Percentiles rank a stretch among this genome's conserved stretches.
Conservation (phyloP, 2,797 vertebrate species). For the Sylvia borin region DNA sequence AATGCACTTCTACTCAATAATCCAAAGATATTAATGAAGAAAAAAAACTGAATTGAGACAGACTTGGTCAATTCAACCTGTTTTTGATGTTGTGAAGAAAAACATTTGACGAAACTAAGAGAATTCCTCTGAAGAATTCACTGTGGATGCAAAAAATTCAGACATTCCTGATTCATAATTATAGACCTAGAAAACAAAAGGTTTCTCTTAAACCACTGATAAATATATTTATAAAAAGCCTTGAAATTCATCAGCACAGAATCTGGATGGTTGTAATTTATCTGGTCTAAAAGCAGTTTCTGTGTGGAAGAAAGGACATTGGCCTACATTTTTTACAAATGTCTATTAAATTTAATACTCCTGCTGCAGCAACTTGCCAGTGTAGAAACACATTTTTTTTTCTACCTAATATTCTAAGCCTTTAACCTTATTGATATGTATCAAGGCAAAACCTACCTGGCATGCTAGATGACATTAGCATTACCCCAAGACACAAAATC, state of each 20-base stretch:
- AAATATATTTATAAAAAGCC: not conserved
- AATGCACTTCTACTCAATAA: not conserved
- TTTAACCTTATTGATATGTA: not conserved
- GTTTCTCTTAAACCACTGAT: not conserved
- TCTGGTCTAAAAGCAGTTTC: not conserved
- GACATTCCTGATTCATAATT: not conserved
- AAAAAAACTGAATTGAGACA: not conserved
- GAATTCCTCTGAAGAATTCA: not conserved
- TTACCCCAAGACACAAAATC: not conserved
- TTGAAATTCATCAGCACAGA: not conserved
- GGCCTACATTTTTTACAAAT: not conserved
- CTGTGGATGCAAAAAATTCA: not conserved
- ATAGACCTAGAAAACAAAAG: not conserved
- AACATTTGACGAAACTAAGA: not conserved
- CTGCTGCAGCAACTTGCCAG: not conserved
- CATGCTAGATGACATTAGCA: not conserved
- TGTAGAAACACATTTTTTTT: not conserved
- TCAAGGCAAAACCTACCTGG: not conserved
- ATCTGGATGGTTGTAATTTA: not conserved
- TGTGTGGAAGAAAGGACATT: rapidly evolving
- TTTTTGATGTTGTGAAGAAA: not conserved
- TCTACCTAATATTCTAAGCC: not conserved
- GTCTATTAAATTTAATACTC: not conserved
- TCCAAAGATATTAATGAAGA: not conserved
- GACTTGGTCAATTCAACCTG: not conserved